phyloP scores from a whole-genome alignment of 1,140 invertebrate genomes.

The Galendromus occidentalis region DNA sequence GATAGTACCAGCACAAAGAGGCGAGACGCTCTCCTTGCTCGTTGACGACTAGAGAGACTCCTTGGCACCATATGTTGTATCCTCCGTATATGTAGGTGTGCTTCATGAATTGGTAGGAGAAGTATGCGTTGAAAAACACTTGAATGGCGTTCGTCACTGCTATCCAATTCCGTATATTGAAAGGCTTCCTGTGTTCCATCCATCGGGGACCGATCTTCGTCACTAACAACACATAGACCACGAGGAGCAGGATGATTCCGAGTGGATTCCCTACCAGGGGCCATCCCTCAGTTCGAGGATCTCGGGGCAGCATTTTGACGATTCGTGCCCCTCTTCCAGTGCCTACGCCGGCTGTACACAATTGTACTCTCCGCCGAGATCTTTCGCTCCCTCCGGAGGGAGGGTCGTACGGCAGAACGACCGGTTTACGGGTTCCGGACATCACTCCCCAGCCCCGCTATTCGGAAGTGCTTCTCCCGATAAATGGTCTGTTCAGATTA shows the following conservation, averaged over 20 bases:
- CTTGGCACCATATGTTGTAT: conserved; percentile 3
- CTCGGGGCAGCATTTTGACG: neutral
- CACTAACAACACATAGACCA: conserved; percentile 18
- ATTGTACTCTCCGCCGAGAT: too few species aligned
- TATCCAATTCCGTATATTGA: conserved; percentile 3
- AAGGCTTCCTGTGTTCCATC: neutral
- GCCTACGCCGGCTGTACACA: too few species aligned
- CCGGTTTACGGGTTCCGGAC: too few species aligned
- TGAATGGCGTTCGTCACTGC: neutral
- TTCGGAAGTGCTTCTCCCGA: too few species aligned
- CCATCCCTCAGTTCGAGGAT: conserved; percentile 6
- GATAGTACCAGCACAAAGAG: conserved; percentile 14
- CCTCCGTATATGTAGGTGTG: neutral
- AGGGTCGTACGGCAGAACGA: too few species aligned
- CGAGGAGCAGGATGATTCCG: neutral
- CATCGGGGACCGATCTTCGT: conserved; percentile 19
- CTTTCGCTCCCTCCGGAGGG: too few species aligned
- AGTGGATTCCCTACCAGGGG: neutral
- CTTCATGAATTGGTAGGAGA: neutral
- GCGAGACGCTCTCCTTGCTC: neutral
- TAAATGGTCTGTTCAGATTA: too few species aligned
- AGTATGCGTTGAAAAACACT: neutral
- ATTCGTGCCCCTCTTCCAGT: too few species aligned
- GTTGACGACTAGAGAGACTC: neutral
- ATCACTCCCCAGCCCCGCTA: too few species aligned